Evolutionary conservation across 2,888 invertebrate genomes (phyloP), one percentile per base, ranked within the genome.

Genomic region (Chrysodeixis includens): DNA sequence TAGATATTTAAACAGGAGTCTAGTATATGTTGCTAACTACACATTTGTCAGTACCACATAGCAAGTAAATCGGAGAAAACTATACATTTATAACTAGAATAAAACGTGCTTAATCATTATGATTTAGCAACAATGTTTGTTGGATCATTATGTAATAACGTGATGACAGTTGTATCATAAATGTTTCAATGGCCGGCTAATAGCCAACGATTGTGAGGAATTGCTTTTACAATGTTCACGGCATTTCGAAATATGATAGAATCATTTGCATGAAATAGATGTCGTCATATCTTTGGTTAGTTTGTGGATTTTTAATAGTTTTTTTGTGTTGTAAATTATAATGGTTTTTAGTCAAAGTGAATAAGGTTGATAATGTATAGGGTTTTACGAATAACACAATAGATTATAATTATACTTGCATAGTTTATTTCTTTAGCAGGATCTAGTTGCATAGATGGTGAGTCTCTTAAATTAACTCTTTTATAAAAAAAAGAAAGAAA

Each of bases 111-210:
- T 40, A 0, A 40, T 40, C 40, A 40, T 40, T 5, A 40, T n/a
- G 40, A 40, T 40, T 40, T 40, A 40, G 40, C 40, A 40, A 40
- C 40, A 40, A 40, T 40, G n/a, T 40, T n/a, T 40, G 40, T 40
- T n/a, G 40, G 14, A 14, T 40, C n/a, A 40, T 40, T 40, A 40
- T 40, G 40, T n/a, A 40, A 40, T 10, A 40, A n/a, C 40, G 40
- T n/a, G 40, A 40, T 40, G 40, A 40, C 40, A 40, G 40, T 35
- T 14, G 35, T 40, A 40, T 40, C 40, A 40, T 40, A 40, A 40
- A 40, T n/a, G 40, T 6, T 40, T 40, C 40, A n/a, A 40, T 40
- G 40, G 40, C 3, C 40, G 40, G 40, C 40, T 40, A 40, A 40
- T 40, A 40, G 40, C 40, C 12, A 40, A 40, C 40, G 40, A n/a